Evolutionary conservation across 2,888 invertebrate species (phyloP), one percentile per base, ranked within the genome.

Genomic region (Sinodicranocentrus sp.): DNA sequence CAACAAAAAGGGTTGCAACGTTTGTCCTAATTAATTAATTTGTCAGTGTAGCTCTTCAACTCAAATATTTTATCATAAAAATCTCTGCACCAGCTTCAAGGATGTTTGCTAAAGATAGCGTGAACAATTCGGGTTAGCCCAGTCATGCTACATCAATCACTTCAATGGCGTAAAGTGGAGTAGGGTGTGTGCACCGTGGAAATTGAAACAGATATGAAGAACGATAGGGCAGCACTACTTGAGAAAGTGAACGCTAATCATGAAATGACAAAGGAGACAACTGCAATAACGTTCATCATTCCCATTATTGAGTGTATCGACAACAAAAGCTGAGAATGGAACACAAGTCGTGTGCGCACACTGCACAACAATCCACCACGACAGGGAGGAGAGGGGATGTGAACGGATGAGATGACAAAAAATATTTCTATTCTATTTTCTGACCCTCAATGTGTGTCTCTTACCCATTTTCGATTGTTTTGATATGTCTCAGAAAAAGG

Each of bases 181-280:
- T 61, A 57, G 79, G 79, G 72, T 79, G 71, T 71, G 70, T 71
- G 72, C 54, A 48, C 54, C 79, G 72, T 79, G 72, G 79, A 79
- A 79, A 79, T 79, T 72, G 79, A 72, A 72, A 63, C 79, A 79
- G 65, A 72, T 65, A 48, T 44, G 17, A 52, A 70, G 28, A 57
- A 57, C 33, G 33, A 71, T 71, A 39, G 39, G 17, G 63, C 63
- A 65, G 48, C 23, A n/a, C 57, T 59, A 78, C 78, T 78, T 78
- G 78, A 78, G 78, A 78, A 78, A 78, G 78, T 78, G 61, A 78
- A 71, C 78, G 78, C 70, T 78, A 78, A 78, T 78, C 78, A 78
- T 33, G 78, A 71, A 61, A 70, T 70, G 70, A 78, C 78, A 78
- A 78, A 78, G 70, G 78, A 78, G 71, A 78, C 70, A 78, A 78